Base-by-base conservation (phyloP, 2,888 invertebrate species). In the Lepas anatifera region DNA sequence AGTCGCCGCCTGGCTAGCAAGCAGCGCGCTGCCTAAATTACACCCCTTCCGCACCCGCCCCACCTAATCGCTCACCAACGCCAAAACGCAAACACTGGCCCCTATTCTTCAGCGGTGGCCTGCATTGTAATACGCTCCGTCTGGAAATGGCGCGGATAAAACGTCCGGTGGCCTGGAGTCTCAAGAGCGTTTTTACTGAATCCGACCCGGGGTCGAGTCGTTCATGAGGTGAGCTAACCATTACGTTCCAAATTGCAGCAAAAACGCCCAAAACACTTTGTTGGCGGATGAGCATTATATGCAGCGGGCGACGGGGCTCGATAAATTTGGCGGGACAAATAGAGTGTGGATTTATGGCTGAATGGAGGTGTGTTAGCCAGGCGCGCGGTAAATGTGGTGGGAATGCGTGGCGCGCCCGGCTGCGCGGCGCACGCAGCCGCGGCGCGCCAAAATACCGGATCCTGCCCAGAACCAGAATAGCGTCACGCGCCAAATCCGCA, bases 341-440 rank as follows among this genome's bases (percentile, higher is more conserved):
- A 29, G 32, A 32, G 32, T 7, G 13, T 4, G 18, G 58, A 58
- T 58, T 58, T 58, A 58, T 58, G 16, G 68, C 68, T 68, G 69
- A 37, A 67, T 58, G 71, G 68, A 32, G 67, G 66, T 69, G 71
- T 58, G 67, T 50, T 67, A 6, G n/a, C n/a, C 25, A n/a, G 13
- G n/a, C 48, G 25, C n/a, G 16, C n/a, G n/a, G n/a, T n/a, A n/a
- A n/a, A n/a, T n/a, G n/a, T n/a, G n/a, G n/a, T n/a, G n/a, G n/a
- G n/a, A n/a, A n/a, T n/a, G n/a, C n/a, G n/a, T n/a, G n/a, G n/a
- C n/a, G n/a, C n/a, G n/a, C n/a, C n/a, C n/a, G n/a, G n/a, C n/a
- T n/a, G n/a, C n/a, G n/a, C n/a, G n/a, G n/a, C n/a, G n/a, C n/a
- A n/a, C n/a, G n/a, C n/a, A n/a, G n/a, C n/a, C n/a, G n/a, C n/a